A percentile compares a stretch with the other conserved stretches of the same genome.
Evolutionary conservation across 2,113 vertebrate genomes (phyloP).

Genomic region (Ifrita kowaldi): DNA sequence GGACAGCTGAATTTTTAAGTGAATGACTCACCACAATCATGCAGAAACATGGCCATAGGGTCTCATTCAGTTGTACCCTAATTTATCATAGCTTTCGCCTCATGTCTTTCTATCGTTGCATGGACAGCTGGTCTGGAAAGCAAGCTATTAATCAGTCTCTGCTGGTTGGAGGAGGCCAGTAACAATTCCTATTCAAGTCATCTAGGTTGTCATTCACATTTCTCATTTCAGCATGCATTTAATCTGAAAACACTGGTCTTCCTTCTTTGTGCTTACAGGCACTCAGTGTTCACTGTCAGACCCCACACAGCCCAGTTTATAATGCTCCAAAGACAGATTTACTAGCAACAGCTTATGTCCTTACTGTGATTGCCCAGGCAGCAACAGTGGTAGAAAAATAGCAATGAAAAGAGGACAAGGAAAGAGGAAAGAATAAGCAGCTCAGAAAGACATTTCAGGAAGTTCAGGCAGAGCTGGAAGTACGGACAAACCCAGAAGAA

Average conservation of each 20-base stretch:
- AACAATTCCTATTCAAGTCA: slow-evolving; percentile 42
- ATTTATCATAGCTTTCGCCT: slow-evolving; percentile 37
- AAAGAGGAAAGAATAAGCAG: not conserved
- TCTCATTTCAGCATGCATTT: slow-evolving; percentile 7
- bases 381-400: not conserved
- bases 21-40: slow-evolving; percentile 47
- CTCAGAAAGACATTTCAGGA: not conserved
- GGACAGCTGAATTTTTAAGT: slow-evolving; percentile 49
- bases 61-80: slow-evolving; percentile 30
- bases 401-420: not conserved
- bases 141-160: slow-evolving; percentile 57
- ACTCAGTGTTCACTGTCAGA: not conserved
- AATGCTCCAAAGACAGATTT: not conserved
- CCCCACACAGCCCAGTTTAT: not conserved
- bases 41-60: slow-evolving; percentile 20
- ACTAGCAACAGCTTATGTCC: not conserved
- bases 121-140: slow-evolving; percentile 33
- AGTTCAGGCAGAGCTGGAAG: not conserved
- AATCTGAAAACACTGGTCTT: not conserved
- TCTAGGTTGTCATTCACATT: slow-evolving; percentile 8
- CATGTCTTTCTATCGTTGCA: not conserved
- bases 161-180: not conserved
- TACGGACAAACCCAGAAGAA: not conserved
- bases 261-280: not conserved
- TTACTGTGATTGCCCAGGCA: not conserved